Conservation (phyloP, 2,797 vertebrate species). For the Halcyon smyrnensis region DNA sequence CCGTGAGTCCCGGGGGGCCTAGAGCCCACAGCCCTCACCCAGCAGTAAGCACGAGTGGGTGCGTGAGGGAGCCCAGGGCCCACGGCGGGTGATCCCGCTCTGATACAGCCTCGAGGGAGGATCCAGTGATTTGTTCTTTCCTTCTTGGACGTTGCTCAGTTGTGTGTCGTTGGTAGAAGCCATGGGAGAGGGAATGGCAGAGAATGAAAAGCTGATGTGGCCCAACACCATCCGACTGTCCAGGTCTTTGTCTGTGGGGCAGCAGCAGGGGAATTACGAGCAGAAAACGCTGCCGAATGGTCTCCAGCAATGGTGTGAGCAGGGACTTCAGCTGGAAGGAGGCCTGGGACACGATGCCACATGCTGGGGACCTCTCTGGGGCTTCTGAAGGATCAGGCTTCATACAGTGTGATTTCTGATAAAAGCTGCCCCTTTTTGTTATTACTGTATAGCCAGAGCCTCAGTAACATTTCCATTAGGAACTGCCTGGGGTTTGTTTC, state of each 20-base stretch:
- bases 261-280: not conserved
- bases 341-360: not conserved
- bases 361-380: not conserved
- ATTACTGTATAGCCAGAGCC: not conserved
- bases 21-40: not conserved
- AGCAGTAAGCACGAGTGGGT: fast-evolving
- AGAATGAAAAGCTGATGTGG: not conserved
- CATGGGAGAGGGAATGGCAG: not conserved
- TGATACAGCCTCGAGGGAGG: fast-evolving
- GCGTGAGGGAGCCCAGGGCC: not conserved
- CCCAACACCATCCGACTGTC: not conserved
- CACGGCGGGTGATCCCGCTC: not conserved
- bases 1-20: fast-evolving
- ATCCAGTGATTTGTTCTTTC: not conserved
- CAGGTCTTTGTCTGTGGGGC: not conserved
- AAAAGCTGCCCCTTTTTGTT: not conserved
- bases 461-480: not conserved
- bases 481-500: not conserved
- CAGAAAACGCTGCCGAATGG: not conserved
- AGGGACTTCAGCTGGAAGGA: not conserved
- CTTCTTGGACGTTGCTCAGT: not conserved
- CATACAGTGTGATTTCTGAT: not conserved
- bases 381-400: not conserved
- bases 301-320: not conserved
- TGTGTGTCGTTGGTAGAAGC: not conserved